Base-by-base conservation (phyloP, 2,888 invertebrate genomes). In the Meganola albula region DNA sequence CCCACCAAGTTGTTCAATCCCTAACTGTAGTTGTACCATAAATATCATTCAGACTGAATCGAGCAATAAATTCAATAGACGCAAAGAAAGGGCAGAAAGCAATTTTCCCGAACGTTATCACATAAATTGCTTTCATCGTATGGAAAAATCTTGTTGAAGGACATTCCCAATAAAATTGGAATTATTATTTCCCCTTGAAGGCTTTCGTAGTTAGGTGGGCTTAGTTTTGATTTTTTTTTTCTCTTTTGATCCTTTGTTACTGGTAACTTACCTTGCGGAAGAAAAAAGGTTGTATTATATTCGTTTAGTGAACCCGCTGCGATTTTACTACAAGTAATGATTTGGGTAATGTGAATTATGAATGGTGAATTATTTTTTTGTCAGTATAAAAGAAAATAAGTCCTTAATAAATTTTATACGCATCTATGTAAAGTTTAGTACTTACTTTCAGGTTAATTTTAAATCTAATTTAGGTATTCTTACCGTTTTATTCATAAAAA, bases 71-170 rank as follows among this genome's bases (percentile, higher is more conserved):
- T 80, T 75, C 67, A 73, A 75, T 74, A 66, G 63, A 61, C 44
- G 49, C 59, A 62, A 67, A 67, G 71, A 70, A 74, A 77, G 71
- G 72, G 68, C 70, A 77, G 65, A 76, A 79, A 75, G 72, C 82
- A 78, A 79, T 82, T 79, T 78, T 62, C 74, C 57, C 45, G 51
- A 63, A 62, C 77, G 79, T 75, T 82, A 80, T 80, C 80, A 65
- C 74, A 77, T 77, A 82, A 79, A 82, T 82, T 79, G 79, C 67
- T 72, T 75, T 70, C 65, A 63, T 69, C 75, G 74, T 78, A 78
- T 80, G 79, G 74, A 74, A 76, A 78, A 78, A 75, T 73, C 74
- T 67, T 67, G 67, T 74, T 74, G 68, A 72, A 73, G 71, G 72
- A 74, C 70, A 73, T 59, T 59, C 53, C 60, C 60, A 69, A 75